phyloP scores from a whole-genome alignment of 1,140 invertebrate species.

The Tribolium madens region DNA sequence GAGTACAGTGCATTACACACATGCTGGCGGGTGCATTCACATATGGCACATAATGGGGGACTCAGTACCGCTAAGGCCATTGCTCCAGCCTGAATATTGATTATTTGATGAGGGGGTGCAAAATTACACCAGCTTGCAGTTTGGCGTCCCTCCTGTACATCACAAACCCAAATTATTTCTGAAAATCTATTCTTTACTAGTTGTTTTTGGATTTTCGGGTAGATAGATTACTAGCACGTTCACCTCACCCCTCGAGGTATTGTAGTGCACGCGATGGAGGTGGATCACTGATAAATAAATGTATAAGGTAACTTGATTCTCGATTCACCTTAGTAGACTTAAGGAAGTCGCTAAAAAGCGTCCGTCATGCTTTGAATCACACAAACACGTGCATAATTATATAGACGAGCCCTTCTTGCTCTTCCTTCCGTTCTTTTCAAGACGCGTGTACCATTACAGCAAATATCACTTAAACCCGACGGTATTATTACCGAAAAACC shows the following conservation, averaged over 20 bases:
- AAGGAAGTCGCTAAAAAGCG: constrained; percentile 48
- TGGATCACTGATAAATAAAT: constrained; percentile 35
- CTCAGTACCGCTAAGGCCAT: constrained; percentile 48
- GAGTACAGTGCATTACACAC: constrained; percentile 47
- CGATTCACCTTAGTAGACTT: constrained; percentile 26
- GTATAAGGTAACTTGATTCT: constrained; percentile 41
- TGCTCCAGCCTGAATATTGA: constrained; percentile 51
- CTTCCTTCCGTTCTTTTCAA: constrained; percentile 49
- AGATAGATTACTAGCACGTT: constrained; percentile 11
- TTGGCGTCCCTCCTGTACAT: constrained; percentile 14
- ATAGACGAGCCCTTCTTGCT: constrained; percentile 30
- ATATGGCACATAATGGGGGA: constrained; percentile 50
- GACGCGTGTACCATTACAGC: constrained; percentile 44
- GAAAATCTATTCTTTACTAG: no score
- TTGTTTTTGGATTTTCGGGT: no score
- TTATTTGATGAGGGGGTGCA: constrained; percentile 49
- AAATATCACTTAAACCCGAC: constrained; percentile 26
- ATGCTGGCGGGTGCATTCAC: constrained; percentile 52
- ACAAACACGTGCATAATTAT: constrained; percentile 51
- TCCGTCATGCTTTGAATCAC: constrained; percentile 49
- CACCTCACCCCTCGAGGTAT: constrained; percentile 6
- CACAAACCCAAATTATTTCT: no score
- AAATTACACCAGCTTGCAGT: constrained; percentile 43
- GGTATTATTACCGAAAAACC: not conserved
- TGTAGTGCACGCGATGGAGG: constrained; percentile 44